A percentile compares a stretch with the other conserved stretches of the same genome.
Evolutionary conservation across 2,888 invertebrate genomes (phyloP).

Genomic region (Liposcelis brunnea): DNA sequence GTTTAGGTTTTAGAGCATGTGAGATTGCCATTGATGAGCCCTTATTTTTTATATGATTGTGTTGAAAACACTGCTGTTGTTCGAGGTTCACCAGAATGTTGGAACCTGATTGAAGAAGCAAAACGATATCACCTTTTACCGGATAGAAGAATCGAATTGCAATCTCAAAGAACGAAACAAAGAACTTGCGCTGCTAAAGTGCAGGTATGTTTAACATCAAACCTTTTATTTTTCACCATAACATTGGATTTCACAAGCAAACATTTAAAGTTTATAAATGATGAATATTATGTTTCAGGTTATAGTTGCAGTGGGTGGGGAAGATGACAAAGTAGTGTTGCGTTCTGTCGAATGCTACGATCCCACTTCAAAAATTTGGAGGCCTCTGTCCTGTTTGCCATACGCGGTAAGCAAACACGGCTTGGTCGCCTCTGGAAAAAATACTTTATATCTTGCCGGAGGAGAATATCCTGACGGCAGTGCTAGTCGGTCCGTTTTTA

Average conservation of each 20-base stretch:
- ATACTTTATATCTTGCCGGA: slow-evolving; percentile 29
- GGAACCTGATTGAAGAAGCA: slow-evolving; percentile 28
- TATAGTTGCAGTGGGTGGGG: slow-evolving; percentile 32
- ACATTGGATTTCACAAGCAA: too few relatives aligned
- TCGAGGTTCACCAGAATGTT: slow-evolving; percentile 24
- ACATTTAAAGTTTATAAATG: too few relatives aligned
- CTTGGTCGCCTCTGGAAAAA: slow-evolving; percentile 29
- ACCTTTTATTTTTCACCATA: too few relatives aligned
- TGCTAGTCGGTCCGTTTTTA: slow-evolving; percentile 28
- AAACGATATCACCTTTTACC: slow-evolving; percentile 29
- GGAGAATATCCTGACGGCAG: slow-evolving; percentile 34
- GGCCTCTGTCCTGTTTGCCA: slow-evolving; percentile 29
- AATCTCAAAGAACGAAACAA: slow-evolving; percentile 25
- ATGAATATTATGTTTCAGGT: slow-evolving; percentile 19
- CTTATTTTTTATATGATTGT: slow-evolving; percentile 30
- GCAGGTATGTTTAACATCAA: slow-evolving; percentile 15
- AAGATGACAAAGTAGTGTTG: slow-evolving; percentile 33
- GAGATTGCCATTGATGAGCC: slow-evolving; percentile 28
- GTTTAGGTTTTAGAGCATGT: slow-evolving; percentile 27
- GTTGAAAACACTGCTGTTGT: slow-evolving; percentile 26
- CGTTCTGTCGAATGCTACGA: slow-evolving; percentile 32
- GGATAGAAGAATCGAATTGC: slow-evolving; percentile 26
- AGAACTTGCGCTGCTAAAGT: slow-evolving; percentile 24
- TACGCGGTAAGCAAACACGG: slow-evolving; percentile 34
- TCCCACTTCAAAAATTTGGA: slow-evolving; percentile 27